Conservation (phyloP, 2,113 vertebrate species). For the Ictidomys tridecemlineatus region DNA sequence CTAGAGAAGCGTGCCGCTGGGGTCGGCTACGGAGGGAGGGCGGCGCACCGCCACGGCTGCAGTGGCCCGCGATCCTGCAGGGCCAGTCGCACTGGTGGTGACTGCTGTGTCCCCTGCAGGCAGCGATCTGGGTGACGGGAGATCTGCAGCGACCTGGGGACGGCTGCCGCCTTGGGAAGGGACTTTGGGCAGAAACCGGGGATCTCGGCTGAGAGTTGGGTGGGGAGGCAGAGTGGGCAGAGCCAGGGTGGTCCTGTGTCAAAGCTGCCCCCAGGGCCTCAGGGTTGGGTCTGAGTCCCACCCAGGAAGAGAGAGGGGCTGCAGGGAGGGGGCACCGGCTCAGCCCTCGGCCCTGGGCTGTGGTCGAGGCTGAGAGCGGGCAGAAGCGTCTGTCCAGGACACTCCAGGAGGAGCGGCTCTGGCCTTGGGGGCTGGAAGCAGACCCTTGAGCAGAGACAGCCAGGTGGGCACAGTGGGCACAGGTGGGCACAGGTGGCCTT, state of each 20-base stretch:
- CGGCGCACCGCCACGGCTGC: not conserved
- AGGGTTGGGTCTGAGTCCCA: not conserved
- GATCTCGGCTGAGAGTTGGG: not conserved
- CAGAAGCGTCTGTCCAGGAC: no score
- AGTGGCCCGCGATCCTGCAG: not conserved
- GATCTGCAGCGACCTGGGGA: not conserved
- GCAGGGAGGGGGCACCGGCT: not conserved
- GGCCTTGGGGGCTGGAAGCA: not conserved
- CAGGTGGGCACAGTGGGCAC: not conserved
- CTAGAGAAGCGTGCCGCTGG: not conserved
- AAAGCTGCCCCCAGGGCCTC: not conserved
- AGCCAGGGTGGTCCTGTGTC: not conserved
- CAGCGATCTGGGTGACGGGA: not conserved
- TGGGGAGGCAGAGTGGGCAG: no score
- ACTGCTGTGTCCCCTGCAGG: not conserved
- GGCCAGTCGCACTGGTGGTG: not conserved
- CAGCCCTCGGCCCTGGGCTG: not conserved
- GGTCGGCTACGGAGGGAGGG: no score
- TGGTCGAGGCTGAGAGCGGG: fast-evolving
- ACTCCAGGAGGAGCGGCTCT: not conserved
- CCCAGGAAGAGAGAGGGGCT: not conserved
- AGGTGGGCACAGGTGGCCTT: no score
- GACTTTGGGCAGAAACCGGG: not conserved
- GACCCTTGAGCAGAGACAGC: not conserved
- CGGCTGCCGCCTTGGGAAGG: not conserved